A percentile compares a stretch with the other conserved stretches of the same genome.
phyloP scores from a whole-genome alignment of 2,888 invertebrate species.

The Harpalus rufipes region DNA sequence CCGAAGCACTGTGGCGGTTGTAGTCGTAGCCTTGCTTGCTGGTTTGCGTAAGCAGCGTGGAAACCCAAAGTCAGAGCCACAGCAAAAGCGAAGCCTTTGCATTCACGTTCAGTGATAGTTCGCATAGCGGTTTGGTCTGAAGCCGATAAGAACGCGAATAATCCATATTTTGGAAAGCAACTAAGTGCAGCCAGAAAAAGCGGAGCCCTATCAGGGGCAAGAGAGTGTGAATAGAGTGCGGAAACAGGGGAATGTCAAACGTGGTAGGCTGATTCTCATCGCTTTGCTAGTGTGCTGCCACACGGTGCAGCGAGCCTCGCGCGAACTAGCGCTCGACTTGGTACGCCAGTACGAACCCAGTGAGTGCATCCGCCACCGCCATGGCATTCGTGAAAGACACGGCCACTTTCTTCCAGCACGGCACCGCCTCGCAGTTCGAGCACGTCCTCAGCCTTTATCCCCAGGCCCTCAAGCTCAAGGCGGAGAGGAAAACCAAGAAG shows the following conservation, averaged over 20 bases:
- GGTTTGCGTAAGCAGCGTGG: no score
- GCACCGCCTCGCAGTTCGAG: constrained; percentile 91
- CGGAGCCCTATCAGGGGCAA: constrained; percentile 21
- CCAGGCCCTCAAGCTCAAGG: constrained; percentile 93
- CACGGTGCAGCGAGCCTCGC: constrained; percentile 72
- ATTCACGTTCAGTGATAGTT: no score
- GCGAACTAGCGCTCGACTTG: constrained; percentile 69
- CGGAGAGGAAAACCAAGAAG: constrained; percentile 93
- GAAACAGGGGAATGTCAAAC: constrained; percentile 75
- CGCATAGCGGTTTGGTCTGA: neutral
- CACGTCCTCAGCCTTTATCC: constrained; percentile 94
- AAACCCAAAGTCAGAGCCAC: no score
- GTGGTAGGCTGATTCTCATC: constrained; percentile 73
- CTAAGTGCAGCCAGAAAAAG: neutral
- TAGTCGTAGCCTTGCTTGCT: no score
- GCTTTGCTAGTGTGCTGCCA: constrained; percentile 63
- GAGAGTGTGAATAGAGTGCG: constrained; percentile 55
- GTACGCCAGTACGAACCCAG: constrained; percentile 72
- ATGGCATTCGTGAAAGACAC: constrained; percentile 94
- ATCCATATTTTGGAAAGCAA: constrained; percentile 30
- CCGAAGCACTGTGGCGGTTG: no score
- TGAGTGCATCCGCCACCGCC: constrained; percentile 77
- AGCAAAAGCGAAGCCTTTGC: no score
- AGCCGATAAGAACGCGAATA: neutral
- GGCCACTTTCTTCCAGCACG: constrained; percentile 95